Evolutionary conservation across 2,888 invertebrate species (phyloP).

Genomic region (Campoplex capitator): DNA sequence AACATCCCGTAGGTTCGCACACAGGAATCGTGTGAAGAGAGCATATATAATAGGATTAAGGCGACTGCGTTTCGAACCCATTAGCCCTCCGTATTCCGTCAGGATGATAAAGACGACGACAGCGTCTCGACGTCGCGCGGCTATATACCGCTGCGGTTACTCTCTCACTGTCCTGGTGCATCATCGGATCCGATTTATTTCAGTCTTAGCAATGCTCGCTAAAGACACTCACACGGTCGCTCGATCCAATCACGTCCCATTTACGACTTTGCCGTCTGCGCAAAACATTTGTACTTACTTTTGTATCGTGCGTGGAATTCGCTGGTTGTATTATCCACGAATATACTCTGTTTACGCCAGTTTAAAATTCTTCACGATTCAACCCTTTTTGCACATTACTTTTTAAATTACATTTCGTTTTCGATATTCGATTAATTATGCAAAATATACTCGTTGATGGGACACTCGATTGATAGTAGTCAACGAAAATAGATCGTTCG

Average conservation of each 20-base stretch:
- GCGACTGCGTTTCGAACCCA: conserved; percentile 53
- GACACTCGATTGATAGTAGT: neutral
- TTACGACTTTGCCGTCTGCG: conserved; percentile 58
- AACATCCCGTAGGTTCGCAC: conserved; percentile 31
- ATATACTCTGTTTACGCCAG: conserved; percentile 11
- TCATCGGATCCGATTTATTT: conserved; percentile 62
- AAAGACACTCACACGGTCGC: conserved; percentile 28
- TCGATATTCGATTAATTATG: neutral
- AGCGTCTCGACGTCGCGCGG: conserved; percentile 13
- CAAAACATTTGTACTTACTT: conserved; percentile 16
- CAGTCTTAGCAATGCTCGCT: conserved; percentile 54
- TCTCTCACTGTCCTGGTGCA: conserved; percentile 51
- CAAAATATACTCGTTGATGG: neutral
- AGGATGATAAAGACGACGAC: conserved; percentile 46
- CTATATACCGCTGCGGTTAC: conserved; percentile 35
- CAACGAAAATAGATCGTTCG: neutral
- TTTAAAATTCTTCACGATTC: neutral
- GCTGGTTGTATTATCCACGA: conserved; percentile 19
- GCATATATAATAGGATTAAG: conserved; percentile 37
- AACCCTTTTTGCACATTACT: neutral
- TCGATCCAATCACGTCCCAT: conserved; percentile 63
- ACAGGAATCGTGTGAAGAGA: conserved; percentile 20
- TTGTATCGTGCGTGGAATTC: neutral
- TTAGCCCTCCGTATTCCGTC: conserved; percentile 31
- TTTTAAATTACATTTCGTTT: neutral